Evolutionary conservation across 2,113 vertebrate species (phyloP).

Genomic region (Hippocampus comes): DNA sequence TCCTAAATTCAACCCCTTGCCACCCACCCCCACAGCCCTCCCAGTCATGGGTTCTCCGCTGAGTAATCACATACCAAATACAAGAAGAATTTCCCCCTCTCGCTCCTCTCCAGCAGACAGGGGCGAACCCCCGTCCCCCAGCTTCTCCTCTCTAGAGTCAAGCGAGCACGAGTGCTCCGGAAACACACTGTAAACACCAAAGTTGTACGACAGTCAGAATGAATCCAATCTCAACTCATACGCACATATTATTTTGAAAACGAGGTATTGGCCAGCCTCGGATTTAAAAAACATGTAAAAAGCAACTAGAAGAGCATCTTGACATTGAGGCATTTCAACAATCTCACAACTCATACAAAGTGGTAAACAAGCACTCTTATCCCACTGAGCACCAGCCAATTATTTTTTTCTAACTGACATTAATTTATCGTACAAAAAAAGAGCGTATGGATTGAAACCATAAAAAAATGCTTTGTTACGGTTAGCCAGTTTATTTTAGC

Average conservation of each 20-base stretch:
- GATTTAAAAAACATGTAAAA: neutral
- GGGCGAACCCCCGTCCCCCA: constrained; percentile 3
- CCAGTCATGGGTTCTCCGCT: constrained; percentile 66
- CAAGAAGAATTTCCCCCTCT: constrained; percentile 59
- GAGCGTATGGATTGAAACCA: neutral
- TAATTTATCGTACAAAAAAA: too few species aligned
- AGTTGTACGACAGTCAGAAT: neutral
- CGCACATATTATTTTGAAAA: neutral
- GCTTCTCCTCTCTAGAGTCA: constrained; percentile 10
- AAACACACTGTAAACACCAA: constrained; percentile 24
- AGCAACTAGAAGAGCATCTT: neutral
- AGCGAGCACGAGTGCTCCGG: neutral
- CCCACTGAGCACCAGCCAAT: too few species aligned
- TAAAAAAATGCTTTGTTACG: neutral
- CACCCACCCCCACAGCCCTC: constrained; percentile 26
- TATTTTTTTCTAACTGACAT: too few species aligned
- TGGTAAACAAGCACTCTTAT: too few species aligned
- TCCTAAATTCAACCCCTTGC: constrained; percentile 46
- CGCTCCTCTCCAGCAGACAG: constrained; percentile 24
- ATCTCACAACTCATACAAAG: neutral
- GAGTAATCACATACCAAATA: constrained; percentile 67
- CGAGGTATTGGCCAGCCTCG: neutral
- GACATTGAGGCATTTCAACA: neutral
- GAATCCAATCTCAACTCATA: neutral
- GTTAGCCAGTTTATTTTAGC: too few species aligned